phyloP scores from a whole-genome alignment of 2,797 vertebrate genomes.

The Distichodus sexfasciatus region DNA sequence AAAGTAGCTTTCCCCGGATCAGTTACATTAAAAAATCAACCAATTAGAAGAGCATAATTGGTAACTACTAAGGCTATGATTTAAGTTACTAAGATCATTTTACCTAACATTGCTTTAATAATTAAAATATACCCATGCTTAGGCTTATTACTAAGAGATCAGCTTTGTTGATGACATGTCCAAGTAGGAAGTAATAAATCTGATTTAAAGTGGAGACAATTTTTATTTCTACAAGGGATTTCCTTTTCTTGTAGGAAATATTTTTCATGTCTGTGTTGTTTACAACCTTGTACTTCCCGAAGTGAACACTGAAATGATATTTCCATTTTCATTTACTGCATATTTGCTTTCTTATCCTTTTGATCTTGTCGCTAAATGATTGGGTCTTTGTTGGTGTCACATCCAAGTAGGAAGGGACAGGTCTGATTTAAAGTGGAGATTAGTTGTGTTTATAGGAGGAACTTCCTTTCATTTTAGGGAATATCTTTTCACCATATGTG shows the following conservation, averaged over 20 bases:
- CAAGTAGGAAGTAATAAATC: constrained; percentile 34
- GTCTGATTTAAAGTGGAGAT: constrained; percentile 50
- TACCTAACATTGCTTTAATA: too few relatives aligned
- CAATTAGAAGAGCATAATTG: too few relatives aligned
- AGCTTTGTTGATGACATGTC: not conserved
- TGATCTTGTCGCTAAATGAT: not conserved
- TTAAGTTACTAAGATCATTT: too few relatives aligned
- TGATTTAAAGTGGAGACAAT: constrained; percentile 50
- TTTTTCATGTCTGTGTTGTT: constrained; percentile 41
- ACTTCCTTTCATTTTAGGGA: constrained; percentile 59
- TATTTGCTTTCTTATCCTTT: not conserved
- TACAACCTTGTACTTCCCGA: constrained; percentile 52
- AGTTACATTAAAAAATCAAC: too few relatives aligned
- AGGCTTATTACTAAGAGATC: not conserved
- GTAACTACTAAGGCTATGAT: too few relatives aligned
- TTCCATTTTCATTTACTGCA: too few relatives aligned
- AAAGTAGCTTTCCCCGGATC: too few relatives aligned
- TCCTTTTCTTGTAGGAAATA: constrained; percentile 55
- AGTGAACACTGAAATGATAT: constrained; percentile 36
- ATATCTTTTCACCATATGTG: constrained; percentile 41
- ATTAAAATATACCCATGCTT: too few relatives aligned
- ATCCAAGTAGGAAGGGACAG: constrained; percentile 25
- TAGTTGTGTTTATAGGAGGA: constrained; percentile 59
- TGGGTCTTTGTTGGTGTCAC: not conserved
- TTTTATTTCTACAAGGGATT: constrained; percentile 62